Evolutionary conservation across 2,113 vertebrate genomes (phyloP), one percentile per base, ranked within the genome.

Genomic region (Suricata suricatta): DNA sequence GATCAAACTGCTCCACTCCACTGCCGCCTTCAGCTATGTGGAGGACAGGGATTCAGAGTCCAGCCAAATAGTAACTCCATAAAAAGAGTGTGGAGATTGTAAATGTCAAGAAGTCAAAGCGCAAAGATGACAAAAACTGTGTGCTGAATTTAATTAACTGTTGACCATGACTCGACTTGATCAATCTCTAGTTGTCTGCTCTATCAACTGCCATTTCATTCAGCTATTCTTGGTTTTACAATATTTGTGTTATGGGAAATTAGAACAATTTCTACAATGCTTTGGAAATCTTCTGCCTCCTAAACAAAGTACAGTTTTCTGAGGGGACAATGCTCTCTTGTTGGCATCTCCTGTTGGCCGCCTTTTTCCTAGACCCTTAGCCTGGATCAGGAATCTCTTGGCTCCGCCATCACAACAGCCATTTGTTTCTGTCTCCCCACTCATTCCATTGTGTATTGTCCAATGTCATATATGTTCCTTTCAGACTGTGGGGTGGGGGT

Each of bases 201-300:
- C 92, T 72, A 86, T 92, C 94, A 66, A 83, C 85, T 93, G 52
- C 31, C 50, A 33, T 80, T 85, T 85, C 33, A 52, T 66, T 57
- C 50, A 64, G 57, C 92, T 93, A 71, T 96, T 95, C 79, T 93
- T 97, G 86, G 80, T 93, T 97, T 92, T 97, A 96, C 82, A 98
- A 97, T 86, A 98, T 97, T 97, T 97, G 83, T 97, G 74, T 97
- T 98, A 95, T 93, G 92, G 95, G 95, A 96, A 98, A 94, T 98
- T 63, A 94, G 95, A 90, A 50, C 90, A 79, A 76, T 98, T 96
- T 97, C 84, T 91, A 94, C 31, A 86, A 74, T 87, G 89, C 54
- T 64, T 97, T 94, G 88, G 74, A 93, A 54, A 47, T 92, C 74
- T 79, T 63, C 71, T 77, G n/a, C 86, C 79, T 60, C 54, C 21